A percentile compares a stretch with the other conserved stretches of the same genome.
Evolutionary conservation across 2,113 vertebrate genomes (phyloP).

Genomic region (Cynocephalus volans): DNA sequence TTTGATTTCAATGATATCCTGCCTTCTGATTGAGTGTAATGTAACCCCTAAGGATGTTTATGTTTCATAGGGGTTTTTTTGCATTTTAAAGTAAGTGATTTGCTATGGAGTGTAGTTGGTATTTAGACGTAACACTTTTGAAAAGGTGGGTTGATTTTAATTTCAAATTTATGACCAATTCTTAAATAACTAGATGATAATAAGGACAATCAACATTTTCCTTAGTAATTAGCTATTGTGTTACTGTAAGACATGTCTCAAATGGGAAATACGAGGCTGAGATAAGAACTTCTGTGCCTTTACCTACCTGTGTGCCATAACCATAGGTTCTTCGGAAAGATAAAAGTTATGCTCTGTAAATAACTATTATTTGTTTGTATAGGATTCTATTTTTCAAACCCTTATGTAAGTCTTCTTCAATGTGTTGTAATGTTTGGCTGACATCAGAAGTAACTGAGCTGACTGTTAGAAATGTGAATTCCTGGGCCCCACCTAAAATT

Average conservation of each 20-base stretch:
- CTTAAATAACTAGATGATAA: constrained; percentile 22
- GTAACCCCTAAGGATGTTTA: neutral
- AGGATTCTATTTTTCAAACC: neutral
- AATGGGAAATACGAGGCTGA: neutral
- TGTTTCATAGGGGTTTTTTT: neutral
- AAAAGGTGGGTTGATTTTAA: constrained; percentile 34
- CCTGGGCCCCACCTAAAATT: neutral
- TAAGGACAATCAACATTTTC: neutral
- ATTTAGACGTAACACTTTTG: constrained; percentile 52
- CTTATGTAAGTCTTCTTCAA: neutral
- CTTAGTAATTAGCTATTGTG: neutral
- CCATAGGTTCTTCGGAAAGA: neutral
- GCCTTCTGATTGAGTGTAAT: neutral
- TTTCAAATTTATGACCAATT: constrained; percentile 22
- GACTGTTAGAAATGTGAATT: neutral
- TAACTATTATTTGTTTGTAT: neutral
- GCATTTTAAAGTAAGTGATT: constrained; percentile 26
- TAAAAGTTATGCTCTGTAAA: neutral
- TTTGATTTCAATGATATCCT: neutral
- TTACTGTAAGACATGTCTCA: neutral
- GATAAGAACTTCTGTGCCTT: constrained; percentile 11
- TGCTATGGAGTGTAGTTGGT: neutral
- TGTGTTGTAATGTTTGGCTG: neutral
- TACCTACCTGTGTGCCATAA: neutral
- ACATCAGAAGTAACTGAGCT: neutral